Percentiles rank a stretch among this genome's conserved stretches.
Evolutionary conservation across 2,797 vertebrate genomes (phyloP).

Genomic region (Mormyrops attenuatus): DNA sequence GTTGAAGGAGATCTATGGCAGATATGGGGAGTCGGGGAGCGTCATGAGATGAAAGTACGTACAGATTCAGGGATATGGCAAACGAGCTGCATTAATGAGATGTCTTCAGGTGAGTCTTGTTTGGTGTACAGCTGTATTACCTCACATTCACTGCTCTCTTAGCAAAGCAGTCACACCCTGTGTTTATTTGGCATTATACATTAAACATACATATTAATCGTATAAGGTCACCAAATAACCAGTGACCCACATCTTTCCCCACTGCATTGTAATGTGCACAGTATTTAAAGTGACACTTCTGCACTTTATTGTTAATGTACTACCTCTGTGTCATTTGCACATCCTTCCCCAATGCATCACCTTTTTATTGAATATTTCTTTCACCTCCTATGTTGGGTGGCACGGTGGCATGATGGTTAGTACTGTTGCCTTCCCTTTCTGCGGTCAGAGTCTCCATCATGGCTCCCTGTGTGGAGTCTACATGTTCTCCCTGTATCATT

Average conservation of each 20-base stretch:
- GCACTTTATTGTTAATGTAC: background rate
- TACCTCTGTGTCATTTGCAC: background rate
- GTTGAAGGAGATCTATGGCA: background rate
- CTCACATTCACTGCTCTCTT: background rate
- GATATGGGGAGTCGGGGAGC: background rate
- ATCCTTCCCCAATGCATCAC: background rate
- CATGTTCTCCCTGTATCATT: background rate
- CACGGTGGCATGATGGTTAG: background rate
- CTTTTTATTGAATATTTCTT: background rate
- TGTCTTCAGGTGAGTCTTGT: background rate
- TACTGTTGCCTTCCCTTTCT: background rate
- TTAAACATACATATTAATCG: background rate
- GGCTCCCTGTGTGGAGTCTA: background rate
- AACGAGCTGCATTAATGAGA: background rate
- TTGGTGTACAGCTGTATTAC: background rate
- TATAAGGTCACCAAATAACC: background rate
- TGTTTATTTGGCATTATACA: background rate
- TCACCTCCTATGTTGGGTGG: background rate
- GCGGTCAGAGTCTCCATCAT: background rate
- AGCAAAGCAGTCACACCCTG: background rate
- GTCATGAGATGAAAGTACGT: background rate
- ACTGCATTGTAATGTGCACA: background rate
- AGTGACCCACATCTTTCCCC: background rate
- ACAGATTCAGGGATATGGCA: background rate
- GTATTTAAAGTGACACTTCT: background rate